Evolutionary conservation across 2,113 vertebrate genomes (phyloP).

Genomic region (Macrotis lagotis): DNA sequence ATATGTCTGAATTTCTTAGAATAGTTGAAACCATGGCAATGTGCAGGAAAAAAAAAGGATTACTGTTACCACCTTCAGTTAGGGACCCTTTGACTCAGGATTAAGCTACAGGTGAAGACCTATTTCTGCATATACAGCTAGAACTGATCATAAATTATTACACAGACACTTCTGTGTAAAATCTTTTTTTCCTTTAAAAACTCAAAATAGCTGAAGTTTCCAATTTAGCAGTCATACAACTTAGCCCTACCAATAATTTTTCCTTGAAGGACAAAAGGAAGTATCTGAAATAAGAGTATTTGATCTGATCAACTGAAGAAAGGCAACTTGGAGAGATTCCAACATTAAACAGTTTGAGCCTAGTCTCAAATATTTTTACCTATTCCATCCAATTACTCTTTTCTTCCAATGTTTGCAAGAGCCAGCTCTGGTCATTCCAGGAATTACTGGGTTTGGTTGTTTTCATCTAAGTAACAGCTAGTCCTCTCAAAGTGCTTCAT

Average conservation of each 20-base stretch:
- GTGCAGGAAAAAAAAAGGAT: not conserved
- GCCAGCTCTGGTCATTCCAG: not conserved
- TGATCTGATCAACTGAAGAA: conserved; percentile 46
- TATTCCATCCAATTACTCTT: not conserved
- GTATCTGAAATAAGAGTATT: conserved; percentile 58
- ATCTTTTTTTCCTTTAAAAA: not conserved
- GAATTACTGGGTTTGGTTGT: not conserved
- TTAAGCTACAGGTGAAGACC: not conserved
- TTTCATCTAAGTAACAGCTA: not conserved
- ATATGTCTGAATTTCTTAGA: not conserved
- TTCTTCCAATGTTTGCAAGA: not conserved
- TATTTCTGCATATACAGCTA: not conserved
- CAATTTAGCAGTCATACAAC: not conserved
- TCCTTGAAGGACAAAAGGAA: not conserved
- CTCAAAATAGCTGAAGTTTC: not conserved
- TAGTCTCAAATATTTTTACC: not conserved
- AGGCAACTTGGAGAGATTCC: conserved; percentile 31
- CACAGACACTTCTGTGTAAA: not conserved
- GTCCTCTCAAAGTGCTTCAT: not conserved
- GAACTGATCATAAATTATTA: not conserved
- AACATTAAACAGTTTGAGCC: not conserved
- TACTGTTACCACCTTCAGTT: not conserved
- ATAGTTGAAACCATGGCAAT: not conserved
- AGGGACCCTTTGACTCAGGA: too few species aligned
- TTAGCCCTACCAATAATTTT: not conserved